These are phyloP conservation scores for Channa maculata DNA, from an alignment of 2,113 vertebrate species.

Conservation along the genomic window DNA sequence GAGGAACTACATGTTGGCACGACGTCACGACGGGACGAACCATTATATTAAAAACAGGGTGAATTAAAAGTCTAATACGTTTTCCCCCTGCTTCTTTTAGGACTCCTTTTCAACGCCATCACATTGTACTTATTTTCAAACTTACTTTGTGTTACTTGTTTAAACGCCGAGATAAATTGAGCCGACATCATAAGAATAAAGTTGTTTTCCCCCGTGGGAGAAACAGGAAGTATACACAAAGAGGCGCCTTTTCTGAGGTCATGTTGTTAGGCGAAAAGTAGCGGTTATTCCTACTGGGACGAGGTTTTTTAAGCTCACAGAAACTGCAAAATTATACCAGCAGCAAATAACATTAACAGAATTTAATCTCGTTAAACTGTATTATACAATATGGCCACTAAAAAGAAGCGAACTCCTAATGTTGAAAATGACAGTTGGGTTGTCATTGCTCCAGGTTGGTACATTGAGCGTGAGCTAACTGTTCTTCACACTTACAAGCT, in stretches of 20 bases:
- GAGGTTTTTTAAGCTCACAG: background rate
- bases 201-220: background rate
- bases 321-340: background rate
- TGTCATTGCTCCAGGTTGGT: conserved; percentile 77
- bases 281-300: background rate
- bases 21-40: conserved; percentile 40
- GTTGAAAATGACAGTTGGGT: conserved; percentile 78
- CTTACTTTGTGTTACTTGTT: rapidly evolving
- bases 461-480: background rate
- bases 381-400: conserved; percentile 71
- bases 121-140: background rate
- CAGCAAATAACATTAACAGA: background rate
- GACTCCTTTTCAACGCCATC: too few relatives aligned
- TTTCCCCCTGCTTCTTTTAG: too few relatives aligned
- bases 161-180: background rate
- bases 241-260: conserved; percentile 75
- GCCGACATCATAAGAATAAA: background rate
- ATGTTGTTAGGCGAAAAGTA: conserved; percentile 12
- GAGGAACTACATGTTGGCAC: background rate
- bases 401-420: conserved; percentile 78
- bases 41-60: conserved; percentile 18
- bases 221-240: conserved; percentile 15
- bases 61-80: background rate
- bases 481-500: too few relatives aligned
- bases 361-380: background rate